Evolutionary conservation across 2,797 vertebrate species (phyloP).

Genomic region (Australoheros facetus): DNA sequence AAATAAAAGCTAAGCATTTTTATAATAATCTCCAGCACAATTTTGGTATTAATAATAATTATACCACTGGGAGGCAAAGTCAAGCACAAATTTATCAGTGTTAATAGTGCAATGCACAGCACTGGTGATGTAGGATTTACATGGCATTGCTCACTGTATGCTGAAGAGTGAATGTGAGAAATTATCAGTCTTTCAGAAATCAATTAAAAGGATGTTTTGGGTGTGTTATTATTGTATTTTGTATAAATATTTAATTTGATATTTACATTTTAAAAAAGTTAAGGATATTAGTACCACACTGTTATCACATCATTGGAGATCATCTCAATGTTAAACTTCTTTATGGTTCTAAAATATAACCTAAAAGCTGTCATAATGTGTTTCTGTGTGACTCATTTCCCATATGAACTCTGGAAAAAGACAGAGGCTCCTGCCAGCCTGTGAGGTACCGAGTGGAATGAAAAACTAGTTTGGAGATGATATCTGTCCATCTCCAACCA

Average conservation of each 20-base stretch:
- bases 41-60: conserved; percentile 72
- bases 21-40: conserved; percentile 64
- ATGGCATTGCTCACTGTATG: conserved; percentile 6
- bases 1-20: conserved; percentile 69
- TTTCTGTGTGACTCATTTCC: conserved; percentile 28
- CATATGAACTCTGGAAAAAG: conserved; percentile 33
- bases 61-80: conserved; percentile 66
- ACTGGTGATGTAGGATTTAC: conserved; percentile 39
- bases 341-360: neutral
- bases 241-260: neutral
- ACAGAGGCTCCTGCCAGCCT: conserved; percentile 32
- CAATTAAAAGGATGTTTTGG: neutral
- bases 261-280: neutral
- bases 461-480: conserved; percentile 71
- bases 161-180: conserved; percentile 7
- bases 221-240: neutral
- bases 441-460: conserved; percentile 50
- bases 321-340: neutral
- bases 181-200: neutral
- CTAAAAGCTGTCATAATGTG: neutral
- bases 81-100: conserved; percentile 46
- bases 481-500: conserved; percentile 77
- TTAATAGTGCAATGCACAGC: conserved; percentile 24
- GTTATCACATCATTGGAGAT: neutral
- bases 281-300: too few relatives aligned